Conservation (phyloP, 2,113 vertebrate genomes). For the Lamprotornis superbus region DNA sequence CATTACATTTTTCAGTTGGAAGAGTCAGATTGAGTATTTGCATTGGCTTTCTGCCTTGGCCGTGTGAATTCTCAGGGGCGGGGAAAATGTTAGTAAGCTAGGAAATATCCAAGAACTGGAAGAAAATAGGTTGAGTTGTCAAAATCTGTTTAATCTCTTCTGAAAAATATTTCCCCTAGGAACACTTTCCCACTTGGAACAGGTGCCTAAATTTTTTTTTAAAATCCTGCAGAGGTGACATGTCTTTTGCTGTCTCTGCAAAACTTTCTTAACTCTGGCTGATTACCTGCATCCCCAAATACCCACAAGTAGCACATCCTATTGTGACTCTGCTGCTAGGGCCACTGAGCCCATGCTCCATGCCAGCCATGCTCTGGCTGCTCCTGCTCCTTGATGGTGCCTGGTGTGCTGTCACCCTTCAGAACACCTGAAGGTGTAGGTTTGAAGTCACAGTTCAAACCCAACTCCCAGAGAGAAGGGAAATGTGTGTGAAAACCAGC, state of each 20-base stretch:
- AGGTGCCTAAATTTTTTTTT: not conserved
- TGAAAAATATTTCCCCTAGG: slow-evolving; percentile 17
- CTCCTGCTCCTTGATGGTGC: not conserved
- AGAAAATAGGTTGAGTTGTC: slow-evolving; percentile 17
- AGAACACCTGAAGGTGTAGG: not conserved
- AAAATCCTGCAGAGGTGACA: not conserved
- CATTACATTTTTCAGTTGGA: not conserved
- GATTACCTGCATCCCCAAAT: not conserved
- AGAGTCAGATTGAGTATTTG: not conserved
- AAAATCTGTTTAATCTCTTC: not conserved
- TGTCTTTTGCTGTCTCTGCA: not conserved
- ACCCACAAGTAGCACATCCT: not conserved
- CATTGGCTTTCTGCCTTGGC: not conserved
- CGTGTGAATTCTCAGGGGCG: not conserved
- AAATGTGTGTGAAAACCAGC: not conserved
- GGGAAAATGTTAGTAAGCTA: not conserved
- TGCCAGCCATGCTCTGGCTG: not conserved
- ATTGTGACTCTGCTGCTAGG: not conserved
- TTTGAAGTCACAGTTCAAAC: not conserved
- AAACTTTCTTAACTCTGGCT: not conserved
- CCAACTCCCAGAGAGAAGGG: not conserved
- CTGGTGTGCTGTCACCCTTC: not conserved
- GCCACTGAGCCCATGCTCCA: not conserved
- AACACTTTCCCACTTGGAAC: not conserved
- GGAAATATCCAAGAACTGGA: not conserved